Evolutionary conservation across 2,797 vertebrate genomes (phyloP).

Genomic region (Hippopotamyrus pictus): DNA sequence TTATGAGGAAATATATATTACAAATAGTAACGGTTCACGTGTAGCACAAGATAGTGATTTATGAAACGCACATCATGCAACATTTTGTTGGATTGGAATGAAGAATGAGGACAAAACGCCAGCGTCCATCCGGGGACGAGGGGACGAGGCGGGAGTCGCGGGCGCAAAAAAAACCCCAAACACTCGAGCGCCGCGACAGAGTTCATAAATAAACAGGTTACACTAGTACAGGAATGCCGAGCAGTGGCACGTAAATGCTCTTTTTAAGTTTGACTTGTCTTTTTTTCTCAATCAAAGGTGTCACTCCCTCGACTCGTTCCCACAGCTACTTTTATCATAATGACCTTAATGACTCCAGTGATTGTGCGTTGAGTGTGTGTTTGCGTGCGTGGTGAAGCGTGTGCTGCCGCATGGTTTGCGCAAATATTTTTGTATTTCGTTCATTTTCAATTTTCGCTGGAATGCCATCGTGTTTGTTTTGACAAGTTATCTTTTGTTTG

Average conservation of each 20-base stretch:
- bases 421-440: slow-evolving; percentile 25
- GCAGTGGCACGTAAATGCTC: not conserved
- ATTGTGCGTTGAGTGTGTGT: slow-evolving; percentile 4
- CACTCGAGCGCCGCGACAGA: not conserved
- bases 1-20: not conserved
- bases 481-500: slow-evolving; percentile 69
- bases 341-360: not conserved
- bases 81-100: not conserved
- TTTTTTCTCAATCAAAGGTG: not conserved
- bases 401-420: not conserved
- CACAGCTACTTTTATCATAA: not conserved
- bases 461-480: slow-evolving; percentile 52
- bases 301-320: not conserved
- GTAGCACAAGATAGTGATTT: not conserved
- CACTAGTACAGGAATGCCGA: not conserved
- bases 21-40: not conserved
- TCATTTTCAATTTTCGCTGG: slow-evolving; percentile 22
- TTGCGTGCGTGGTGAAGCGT: slow-evolving; percentile 2
- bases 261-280: not conserved
- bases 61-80: not conserved
- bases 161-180: not conserved
- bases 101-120: not conserved
- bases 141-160: not conserved
- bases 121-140: not conserved
- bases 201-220: slow-evolving; percentile 2